Base-by-base conservation (phyloP, 2,113 vertebrate species). In the Todiramphus saurophagus region DNA sequence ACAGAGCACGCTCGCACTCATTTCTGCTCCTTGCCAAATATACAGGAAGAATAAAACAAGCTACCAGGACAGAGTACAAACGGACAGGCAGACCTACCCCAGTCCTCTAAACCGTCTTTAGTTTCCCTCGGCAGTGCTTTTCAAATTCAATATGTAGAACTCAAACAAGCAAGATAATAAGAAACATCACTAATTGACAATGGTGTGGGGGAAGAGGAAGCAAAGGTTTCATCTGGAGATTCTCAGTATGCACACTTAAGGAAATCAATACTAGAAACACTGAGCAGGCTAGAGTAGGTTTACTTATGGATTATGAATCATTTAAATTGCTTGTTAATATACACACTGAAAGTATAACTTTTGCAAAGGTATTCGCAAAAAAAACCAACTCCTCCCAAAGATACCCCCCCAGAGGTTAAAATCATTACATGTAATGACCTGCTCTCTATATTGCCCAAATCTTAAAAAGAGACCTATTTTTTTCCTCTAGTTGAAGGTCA, bases 21-120 rank as follows among this genome's bases (percentile, higher is more conserved):
- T 72, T 72, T 87, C 83, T 94, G 69, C 35, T 96, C 73, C 66
- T 48, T 91, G 91, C 83, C 89, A 95, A 95, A 74, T 13, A n/a
- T 5, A 44, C 51, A 58, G 56, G 51, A 74, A 60, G 51, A 74
- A 60, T 30, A 76, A 60, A 68, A 48, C 3, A 88, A 86, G 35
- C 48, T 85, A 82, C 91, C 16, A 79, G 69, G 56, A 94, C 60
- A 66, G 56, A 90, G 77, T 30, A 87, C 89, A 89, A 51, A 43
- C 51, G 44, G 77, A 90, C 93, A 95, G 78, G 81, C 23, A 90
- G 77, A 48, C 43, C 68, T 58, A 53, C 50, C 21, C 33, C 35
- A 64, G 60, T 55, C 37, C 44, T 82, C 81, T 85, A 59, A 91
- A 75, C 43, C 41, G 18, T 7, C 27, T 69, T 39, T 37, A 74